These are phyloP conservation scores for Teleogryllus oceanicus DNA, from an alignment of 2,888 invertebrate species.

Conservation along the genomic window DNA sequence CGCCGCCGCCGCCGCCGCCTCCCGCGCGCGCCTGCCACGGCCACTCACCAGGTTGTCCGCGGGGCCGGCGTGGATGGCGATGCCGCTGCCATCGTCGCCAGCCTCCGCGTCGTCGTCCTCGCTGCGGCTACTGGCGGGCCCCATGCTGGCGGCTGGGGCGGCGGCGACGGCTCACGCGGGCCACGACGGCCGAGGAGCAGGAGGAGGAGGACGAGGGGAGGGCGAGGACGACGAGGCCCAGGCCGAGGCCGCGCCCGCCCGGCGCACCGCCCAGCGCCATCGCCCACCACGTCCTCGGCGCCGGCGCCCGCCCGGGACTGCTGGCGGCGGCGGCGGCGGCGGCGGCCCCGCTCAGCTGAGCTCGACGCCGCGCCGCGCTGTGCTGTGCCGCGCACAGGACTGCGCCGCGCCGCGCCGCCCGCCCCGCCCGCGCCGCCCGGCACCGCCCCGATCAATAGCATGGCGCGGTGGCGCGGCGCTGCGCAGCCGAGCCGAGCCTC, in stretches of 20 bases:
- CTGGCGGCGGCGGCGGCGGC: neutral
- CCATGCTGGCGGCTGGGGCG: neutral
- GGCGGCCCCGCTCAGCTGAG: neutral
- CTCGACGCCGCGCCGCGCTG: slow-evolving; percentile 4
- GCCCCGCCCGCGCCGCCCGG: neutral
- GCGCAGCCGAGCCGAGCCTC: neutral
- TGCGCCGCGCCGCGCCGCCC: neutral
- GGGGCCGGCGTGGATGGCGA: neutral
- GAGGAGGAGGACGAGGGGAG: neutral
- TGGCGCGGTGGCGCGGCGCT: neutral
- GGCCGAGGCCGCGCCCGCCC: neutral
- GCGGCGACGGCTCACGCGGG: neutral
- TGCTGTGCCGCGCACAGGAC: neutral
- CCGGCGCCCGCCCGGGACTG: neutral
- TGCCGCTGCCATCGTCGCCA: slow-evolving; percentile 18
- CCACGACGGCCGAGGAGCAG: neutral
- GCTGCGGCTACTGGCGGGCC: slow-evolving; percentile 18
- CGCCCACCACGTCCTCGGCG: neutral
- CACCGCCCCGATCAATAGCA: neutral
- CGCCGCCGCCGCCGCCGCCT: no score
- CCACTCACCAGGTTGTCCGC: neutral
- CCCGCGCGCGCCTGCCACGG: no score
- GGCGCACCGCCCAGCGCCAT: no score
- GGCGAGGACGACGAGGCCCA: neutral
- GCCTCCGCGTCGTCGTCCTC: neutral